A percentile compares a stretch with the other conserved stretches of the same genome.
Conservation (phyloP, 2,113 vertebrate species). For the Pelobates fuscus region DNA sequence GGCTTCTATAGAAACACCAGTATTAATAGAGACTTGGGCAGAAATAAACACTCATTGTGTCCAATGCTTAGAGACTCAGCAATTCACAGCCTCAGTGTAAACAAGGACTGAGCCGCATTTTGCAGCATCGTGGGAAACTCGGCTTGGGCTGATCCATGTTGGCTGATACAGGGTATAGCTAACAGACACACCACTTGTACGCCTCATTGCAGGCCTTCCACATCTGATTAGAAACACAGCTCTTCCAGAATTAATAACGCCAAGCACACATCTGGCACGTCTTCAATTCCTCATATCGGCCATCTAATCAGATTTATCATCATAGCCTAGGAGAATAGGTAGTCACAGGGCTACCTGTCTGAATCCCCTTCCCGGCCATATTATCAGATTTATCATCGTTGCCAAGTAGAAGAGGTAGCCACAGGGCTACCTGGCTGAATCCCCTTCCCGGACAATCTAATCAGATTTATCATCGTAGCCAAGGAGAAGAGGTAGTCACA, state of each 20-base stretch:
- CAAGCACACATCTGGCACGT: no score
- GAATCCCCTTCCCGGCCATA: no score
- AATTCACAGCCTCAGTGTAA: neutral
- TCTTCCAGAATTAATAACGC: no score
- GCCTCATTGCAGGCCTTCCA: no score
- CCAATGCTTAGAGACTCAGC: neutral
- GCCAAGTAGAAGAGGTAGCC: no score
- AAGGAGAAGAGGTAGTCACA: no score
- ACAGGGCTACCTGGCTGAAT: neutral
- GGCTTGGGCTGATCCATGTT: neutral
- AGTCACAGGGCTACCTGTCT: constrained; percentile 32
- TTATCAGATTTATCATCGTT: no score
- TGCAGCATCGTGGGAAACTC: neutral
- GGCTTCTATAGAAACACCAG: neutral
- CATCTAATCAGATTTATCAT: no score
- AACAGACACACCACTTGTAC: neutral
- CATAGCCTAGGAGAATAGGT: neutral
- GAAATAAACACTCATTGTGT: neutral
- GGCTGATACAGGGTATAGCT: neutral
- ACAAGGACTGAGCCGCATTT: neutral
- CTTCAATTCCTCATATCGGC: no score
- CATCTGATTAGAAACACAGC: no score
- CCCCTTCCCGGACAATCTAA: no score
- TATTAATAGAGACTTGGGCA: neutral
- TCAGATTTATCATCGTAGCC: no score